Evolutionary conservation across 2,888 invertebrate species (phyloP).

Genomic region (Archips crataeganus): DNA sequence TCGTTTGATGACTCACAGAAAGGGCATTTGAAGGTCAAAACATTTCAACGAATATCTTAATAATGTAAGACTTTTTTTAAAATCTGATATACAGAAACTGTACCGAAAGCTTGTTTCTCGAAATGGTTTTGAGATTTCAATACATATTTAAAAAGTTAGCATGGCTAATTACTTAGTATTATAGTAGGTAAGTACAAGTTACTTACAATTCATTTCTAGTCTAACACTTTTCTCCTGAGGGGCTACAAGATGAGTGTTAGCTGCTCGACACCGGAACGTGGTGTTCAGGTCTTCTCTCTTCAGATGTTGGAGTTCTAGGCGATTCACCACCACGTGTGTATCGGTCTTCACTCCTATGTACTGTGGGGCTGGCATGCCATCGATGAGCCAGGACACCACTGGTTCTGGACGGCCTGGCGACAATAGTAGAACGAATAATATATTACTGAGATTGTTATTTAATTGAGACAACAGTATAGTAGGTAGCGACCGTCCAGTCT

Average conservation of each 20-base stretch:
- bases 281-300: slow-evolving; percentile 93
- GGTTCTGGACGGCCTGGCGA: slow-evolving; percentile 92
- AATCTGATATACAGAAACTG: no score
- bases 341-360: slow-evolving; percentile 89
- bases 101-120: no score
- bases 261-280: slow-evolving; percentile 94
- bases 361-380: slow-evolving; percentile 89
- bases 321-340: slow-evolving; percentile 92
- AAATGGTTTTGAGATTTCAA: no score
- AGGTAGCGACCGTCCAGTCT: no score
- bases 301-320: slow-evolving; percentile 90
- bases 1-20: no score
- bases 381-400: slow-evolving; percentile 92
- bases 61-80: no score
- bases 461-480: no score
- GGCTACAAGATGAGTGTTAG: slow-evolving; percentile 94
- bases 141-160: no score
- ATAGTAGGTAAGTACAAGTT: background rate
- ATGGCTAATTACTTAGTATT: background rate
- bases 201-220: slow-evolving; percentile 93
- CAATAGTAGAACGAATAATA: background rate
- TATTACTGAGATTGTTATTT: no score
- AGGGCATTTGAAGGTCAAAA: no score
- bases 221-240: slow-evolving; percentile 93
- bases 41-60: no score